Percentiles rank a stretch among this genome's conserved stretches.
These are phyloP conservation scores for Aspidiotus rigidus DNA, from an alignment of 2,888 invertebrate species.

Conservation along the genomic window DNA sequence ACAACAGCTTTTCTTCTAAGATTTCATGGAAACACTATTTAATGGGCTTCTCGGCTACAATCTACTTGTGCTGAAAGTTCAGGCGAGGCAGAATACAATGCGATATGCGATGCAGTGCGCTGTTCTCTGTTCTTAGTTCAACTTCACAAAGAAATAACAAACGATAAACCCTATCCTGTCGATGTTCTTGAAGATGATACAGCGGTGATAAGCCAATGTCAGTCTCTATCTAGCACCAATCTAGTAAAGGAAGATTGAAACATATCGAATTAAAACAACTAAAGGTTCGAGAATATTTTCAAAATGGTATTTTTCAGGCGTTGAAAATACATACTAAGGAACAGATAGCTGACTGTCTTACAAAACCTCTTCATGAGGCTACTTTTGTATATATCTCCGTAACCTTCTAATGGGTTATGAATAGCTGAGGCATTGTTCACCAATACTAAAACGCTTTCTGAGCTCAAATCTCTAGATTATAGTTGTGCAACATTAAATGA, in stretches of 20 bases:
- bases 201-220: background rate
- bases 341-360: conserved; percentile 7
- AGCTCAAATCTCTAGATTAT: background rate
- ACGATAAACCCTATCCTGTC: background rate
- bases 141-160: background rate
- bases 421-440: background rate
- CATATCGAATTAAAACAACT: conserved; percentile 7
- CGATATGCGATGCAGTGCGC: background rate
- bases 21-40: background rate
- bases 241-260: conserved; percentile 1
- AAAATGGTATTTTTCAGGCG: background rate
- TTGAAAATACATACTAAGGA: background rate
- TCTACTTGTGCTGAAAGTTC: background rate
- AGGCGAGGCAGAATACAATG: conserved; percentile 2
- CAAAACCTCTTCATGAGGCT: background rate
- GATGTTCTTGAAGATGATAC: background rate
- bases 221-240: too few species aligned
- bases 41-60: conserved; percentile 6
- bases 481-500: background rate
- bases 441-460: conserved; percentile 4
- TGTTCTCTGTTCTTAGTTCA: background rate
- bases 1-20: background rate
- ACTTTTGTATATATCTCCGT: background rate
- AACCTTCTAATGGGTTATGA: background rate
- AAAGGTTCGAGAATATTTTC: conserved; percentile 8